Evolutionary conservation across 2,888 invertebrate species (phyloP).

Genomic region (Imbricaverruca yamaguchii): DNA sequence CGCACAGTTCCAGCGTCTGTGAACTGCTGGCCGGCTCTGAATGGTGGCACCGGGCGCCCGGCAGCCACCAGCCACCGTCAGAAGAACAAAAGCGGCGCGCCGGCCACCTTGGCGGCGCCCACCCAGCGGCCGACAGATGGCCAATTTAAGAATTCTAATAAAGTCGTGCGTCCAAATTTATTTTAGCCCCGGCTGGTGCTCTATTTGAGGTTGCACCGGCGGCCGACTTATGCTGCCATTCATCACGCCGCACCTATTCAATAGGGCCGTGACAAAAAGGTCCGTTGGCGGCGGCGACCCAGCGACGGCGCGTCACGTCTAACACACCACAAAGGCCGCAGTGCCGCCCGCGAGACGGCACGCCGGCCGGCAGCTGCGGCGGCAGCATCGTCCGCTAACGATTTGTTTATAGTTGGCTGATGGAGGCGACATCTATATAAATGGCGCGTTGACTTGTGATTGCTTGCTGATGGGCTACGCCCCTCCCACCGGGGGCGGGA

Average conservation of each 20-base stretch:
- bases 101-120: neutral
- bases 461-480: conserved; percentile 22
- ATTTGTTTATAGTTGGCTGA: conserved; percentile 20
- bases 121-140: neutral
- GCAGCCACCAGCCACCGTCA: too few relatives aligned
- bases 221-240: neutral
- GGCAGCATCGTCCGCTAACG: neutral
- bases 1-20: too few relatives aligned
- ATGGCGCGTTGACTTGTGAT: conserved; percentile 22
- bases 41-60: too few relatives aligned
- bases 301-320: neutral
- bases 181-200: neutral
- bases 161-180: conserved; percentile 9
- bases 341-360: too few relatives aligned
- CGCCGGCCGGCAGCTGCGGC: too few relatives aligned
- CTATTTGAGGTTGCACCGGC: conserved; percentile 1
- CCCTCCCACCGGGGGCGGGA: conserved; percentile 21
- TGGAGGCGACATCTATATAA: conserved; percentile 22
- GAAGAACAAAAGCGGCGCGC: neutral
- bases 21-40: too few relatives aligned
- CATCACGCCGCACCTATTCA: conserved; percentile 5
- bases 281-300: neutral
- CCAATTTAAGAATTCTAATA: conserved; percentile 18
- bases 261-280: conserved; percentile 12
- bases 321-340: neutral